A percentile compares a stretch with the other conserved stretches of the same genome.
phyloP scores from a whole-genome alignment of 2,113 vertebrate species.

The Baryphthengus martii region DNA sequence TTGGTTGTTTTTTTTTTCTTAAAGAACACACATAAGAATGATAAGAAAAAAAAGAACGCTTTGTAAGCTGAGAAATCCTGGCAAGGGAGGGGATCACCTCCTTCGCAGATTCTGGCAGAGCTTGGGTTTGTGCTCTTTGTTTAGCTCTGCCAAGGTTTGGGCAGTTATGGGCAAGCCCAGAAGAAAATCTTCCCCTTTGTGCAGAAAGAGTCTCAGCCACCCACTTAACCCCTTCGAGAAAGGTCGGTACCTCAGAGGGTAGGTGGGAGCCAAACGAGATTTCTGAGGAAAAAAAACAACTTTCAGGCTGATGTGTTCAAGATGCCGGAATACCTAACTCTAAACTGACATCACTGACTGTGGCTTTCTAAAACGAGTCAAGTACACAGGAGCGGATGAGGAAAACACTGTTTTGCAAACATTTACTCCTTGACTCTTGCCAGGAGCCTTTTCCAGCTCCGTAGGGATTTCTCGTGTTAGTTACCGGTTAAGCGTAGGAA shows the following conservation, averaged over 20 bases:
- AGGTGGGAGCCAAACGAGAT: neutral
- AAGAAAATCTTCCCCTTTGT: neutral
- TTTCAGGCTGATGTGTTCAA: neutral
- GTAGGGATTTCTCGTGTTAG: neutral
- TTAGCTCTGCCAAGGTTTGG: neutral
- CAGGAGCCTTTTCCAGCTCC: neutral
- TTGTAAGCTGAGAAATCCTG: neutral
- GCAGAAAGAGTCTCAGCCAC: neutral
- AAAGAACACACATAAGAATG: neutral
- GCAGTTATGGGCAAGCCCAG: neutral
- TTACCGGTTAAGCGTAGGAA: neutral
- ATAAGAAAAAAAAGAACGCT: neutral
- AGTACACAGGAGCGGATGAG: neutral
- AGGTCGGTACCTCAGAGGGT: neutral
- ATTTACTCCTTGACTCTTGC: neutral
- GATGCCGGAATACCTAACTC: neutral
- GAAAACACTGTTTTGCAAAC: neutral
- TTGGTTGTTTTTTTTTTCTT: neutral
- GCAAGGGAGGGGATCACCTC: neutral
- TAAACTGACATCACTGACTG: neutral
- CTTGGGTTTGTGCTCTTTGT: neutral
- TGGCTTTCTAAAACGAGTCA: neutral
- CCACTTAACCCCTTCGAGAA: neutral
- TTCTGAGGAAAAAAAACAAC: neutral
- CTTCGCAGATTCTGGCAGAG: neutral